These are phyloP conservation scores for Callithrix jacchus DNA, from an alignment of 2,113 vertebrate genomes.

Conservation along the genomic window DNA sequence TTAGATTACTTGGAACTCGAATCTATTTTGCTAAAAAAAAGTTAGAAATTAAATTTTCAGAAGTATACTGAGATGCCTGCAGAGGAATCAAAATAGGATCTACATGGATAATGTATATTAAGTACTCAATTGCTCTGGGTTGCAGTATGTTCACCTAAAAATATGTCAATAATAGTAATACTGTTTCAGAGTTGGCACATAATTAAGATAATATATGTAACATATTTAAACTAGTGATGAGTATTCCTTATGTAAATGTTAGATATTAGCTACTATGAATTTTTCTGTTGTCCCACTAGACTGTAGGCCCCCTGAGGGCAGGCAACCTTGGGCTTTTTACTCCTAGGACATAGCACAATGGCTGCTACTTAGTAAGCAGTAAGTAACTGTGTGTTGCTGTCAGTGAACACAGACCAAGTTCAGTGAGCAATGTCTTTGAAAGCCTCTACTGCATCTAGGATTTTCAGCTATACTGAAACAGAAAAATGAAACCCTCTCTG, in stretches of 20 bases:
- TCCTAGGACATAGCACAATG: not conserved
- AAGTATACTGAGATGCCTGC: not conserved
- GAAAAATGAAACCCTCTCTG: not conserved
- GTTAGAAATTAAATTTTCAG: not conserved
- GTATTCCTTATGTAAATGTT: not conserved
- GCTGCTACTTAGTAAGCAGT: not conserved
- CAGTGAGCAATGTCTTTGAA: not conserved
- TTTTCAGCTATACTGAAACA: not conserved
- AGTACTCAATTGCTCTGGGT: not conserved
- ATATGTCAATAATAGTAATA: not conserved
- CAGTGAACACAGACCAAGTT: not conserved
- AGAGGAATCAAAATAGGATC: not conserved
- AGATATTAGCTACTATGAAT: not conserved
- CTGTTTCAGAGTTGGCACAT: not conserved
- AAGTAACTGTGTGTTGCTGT: not conserved
- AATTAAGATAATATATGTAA: not conserved
- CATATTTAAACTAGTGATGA: not conserved
- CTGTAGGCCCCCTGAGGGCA: not conserved
- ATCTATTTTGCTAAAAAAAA: not conserved
- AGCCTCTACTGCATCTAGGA: not conserved
- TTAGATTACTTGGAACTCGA: not conserved
- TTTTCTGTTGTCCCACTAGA: not conserved
- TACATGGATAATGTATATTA: not conserved
- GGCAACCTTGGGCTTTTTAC: not conserved
- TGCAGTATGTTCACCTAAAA: not conserved